These are phyloP conservation scores for Imbricaverruca yamaguchii DNA, from an alignment of 2,888 invertebrate genomes.

Conservation along the genomic window DNA sequence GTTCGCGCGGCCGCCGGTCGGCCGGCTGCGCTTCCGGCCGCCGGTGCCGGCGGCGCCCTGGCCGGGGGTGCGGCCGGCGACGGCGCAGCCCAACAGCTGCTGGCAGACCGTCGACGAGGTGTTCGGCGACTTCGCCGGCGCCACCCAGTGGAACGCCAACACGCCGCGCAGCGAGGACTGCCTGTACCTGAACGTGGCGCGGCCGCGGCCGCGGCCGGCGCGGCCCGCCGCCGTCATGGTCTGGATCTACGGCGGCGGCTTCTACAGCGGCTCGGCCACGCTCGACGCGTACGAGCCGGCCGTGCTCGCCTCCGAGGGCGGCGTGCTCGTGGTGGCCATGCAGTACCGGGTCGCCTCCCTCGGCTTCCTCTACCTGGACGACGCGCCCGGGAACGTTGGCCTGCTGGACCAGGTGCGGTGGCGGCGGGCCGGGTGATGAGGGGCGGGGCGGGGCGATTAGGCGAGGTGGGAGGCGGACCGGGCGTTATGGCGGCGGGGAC, in stretches of 20 bases:
- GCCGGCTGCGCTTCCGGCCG: slow-evolving; percentile 40
- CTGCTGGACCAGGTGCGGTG: slow-evolving; percentile 18
- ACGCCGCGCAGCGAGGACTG: slow-evolving; percentile 92
- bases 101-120: slow-evolving; percentile 82
- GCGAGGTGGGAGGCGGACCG: no score
- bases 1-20: slow-evolving; percentile 84
- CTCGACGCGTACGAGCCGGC: slow-evolving; percentile 27
- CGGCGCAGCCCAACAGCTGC: slow-evolving; percentile 76
- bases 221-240: slow-evolving; percentile 50
- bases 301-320: slow-evolving; percentile 37
- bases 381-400: slow-evolving; percentile 27
- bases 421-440: no score
- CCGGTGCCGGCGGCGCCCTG: neutral
- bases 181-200: slow-evolving; percentile 89
- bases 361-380: slow-evolving; percentile 26
- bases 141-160: slow-evolving; percentile 79
- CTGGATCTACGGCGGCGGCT: slow-evolving; percentile 36
- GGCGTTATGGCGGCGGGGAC: no score
- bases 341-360: slow-evolving; percentile 32
- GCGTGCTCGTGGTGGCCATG: slow-evolving; percentile 41
- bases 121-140: slow-evolving; percentile 73
- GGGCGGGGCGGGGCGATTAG: no score
- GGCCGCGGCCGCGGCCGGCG: slow-evolving; percentile 49
- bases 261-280: slow-evolving; percentile 32
- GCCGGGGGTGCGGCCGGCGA: slow-evolving; percentile 63